These are phyloP conservation scores for Cebidichthys violaceus DNA, from an alignment of 2,113 vertebrate genomes.

Conservation along the genomic window DNA sequence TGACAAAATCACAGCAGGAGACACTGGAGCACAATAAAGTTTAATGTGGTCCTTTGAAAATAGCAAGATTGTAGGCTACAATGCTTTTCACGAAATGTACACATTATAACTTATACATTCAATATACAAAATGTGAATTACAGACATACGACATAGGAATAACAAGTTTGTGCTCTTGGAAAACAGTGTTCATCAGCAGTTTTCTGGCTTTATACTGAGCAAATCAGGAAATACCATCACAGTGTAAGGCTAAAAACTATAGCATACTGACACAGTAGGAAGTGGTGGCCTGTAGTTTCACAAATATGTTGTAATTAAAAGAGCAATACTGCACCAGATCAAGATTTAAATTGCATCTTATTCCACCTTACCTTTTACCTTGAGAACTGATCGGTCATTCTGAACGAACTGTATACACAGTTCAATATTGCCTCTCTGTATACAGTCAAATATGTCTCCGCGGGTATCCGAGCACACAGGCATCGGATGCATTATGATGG, in stretches of 20 bases:
- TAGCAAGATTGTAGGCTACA: background rate
- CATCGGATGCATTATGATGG: slow-evolving; percentile 65
- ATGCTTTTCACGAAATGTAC: background rate
- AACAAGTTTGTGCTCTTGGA: background rate
- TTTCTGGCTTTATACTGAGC: slow-evolving; percentile 5
- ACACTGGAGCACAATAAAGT: slow-evolving; percentile 14
- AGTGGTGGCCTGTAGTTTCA: background rate
- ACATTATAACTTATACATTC: background rate
- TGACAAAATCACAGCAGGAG: slow-evolving; percentile 58
- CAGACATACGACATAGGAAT: background rate
- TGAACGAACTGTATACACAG: slow-evolving; percentile 75
- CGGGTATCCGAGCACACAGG: slow-evolving; percentile 41
- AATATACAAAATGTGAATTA: background rate
- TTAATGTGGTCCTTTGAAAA: background rate
- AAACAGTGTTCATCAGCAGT: background rate
- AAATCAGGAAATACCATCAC: slow-evolving; percentile 11
- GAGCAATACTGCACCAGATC: background rate
- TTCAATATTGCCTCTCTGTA: slow-evolving; percentile 79
- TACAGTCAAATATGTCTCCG: slow-evolving; percentile 81
- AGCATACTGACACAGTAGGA: background rate
- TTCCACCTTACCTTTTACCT: slow-evolving; percentile 77
- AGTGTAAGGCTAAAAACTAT: background rate
- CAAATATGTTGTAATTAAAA: background rate
- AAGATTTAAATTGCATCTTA: background rate
- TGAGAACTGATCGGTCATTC: slow-evolving; percentile 75